Evolutionary conservation across 2,888 invertebrate species (phyloP), one percentile per base, ranked within the genome.

Genomic region (Epiblema foenella): DNA sequence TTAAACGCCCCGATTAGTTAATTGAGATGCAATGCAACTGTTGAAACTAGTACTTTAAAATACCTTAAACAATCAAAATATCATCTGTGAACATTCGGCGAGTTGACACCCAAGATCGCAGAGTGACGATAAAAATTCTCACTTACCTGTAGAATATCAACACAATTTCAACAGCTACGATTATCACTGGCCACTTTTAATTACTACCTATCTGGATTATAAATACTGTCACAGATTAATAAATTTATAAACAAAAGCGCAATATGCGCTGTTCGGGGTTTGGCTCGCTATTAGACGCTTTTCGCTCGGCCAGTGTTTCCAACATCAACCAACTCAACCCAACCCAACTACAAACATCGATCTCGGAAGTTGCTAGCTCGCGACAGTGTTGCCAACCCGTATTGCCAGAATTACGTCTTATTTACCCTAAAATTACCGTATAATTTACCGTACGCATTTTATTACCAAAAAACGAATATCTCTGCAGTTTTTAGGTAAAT

Each of bases 71-170:
- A 73, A 66, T 68, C 64, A 68, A 67, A 74, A 75, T 64, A 54
- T 64, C 37, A 39, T 64, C 64, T 52, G 64, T 52, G 37, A 39
- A 64, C 52, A 54, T 10, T 83, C 79, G 77, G 77, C 80, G 75
- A 81, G 80, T 80, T 80, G 84, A 87, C 83, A 86, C 81, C 83
- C 83, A 87, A 66, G 79, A 85, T 83, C 82, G 81, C 80, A 83
- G 84, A 78, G 85, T 86, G 86, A 87, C 86, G 85, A 86, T 86
- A 88, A 84, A n/a, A 83, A 77, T 82, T 83, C 86, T 87, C 86
- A 81, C 89, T 80, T 89, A 91, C 91, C 91, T 89, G 82, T 72
- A 72, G 70, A 81, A 75, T 82, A 80, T 78, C 79, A 5, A 54
- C 80, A 81, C 81, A 80, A 76, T 73, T 77, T 79, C 49, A 70